A percentile compares a stretch with the other conserved stretches of the same genome.
phyloP scores from a whole-genome alignment of 2,113 vertebrate species.

The Scophthalmus maximus region DNA sequence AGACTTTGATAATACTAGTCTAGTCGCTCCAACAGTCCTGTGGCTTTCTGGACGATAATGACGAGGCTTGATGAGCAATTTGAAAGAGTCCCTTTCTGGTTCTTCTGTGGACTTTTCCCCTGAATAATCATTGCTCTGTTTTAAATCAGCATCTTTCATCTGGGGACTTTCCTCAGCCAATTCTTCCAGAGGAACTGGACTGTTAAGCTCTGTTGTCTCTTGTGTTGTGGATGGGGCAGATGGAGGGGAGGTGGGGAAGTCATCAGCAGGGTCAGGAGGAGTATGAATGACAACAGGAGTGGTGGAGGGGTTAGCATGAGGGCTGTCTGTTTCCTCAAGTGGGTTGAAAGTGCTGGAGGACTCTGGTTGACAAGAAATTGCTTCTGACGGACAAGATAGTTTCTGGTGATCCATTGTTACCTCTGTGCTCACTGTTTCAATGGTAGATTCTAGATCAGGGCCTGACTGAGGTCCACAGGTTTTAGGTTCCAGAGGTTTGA shows the following conservation, averaged over 20 bases:
- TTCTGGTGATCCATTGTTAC: conserved; percentile 29
- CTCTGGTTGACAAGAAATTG: conserved; percentile 37
- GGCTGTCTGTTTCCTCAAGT: conserved; percentile 61
- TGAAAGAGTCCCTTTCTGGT: conserved; percentile 74
- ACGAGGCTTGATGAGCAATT: conserved; percentile 73
- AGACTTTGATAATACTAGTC: conserved; percentile 58
- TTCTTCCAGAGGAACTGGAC: conserved; percentile 21
- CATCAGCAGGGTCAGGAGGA: conserved; percentile 13
- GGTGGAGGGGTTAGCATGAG: conserved; percentile 6
- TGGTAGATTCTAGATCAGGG: conserved; percentile 11
- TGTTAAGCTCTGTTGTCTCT: conserved; percentile 13
- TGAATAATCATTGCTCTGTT: conserved; percentile 35
- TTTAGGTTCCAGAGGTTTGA: conserved; percentile 4
- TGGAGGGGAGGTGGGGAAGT: neutral
- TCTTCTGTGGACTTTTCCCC: conserved; percentile 32
- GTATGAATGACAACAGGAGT: conserved; percentile 9
- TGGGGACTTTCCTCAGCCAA: conserved; percentile 10
- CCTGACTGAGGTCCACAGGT: conserved; percentile 17
- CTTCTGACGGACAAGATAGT: conserved; percentile 35
- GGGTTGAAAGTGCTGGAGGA: conserved; percentile 42
- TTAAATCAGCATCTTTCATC: conserved; percentile 19
- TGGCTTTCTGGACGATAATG: conserved; percentile 58
- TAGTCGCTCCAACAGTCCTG: conserved; percentile 60
- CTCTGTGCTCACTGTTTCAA: neutral
- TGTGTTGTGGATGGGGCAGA: conserved; percentile 20